phyloP scores from a whole-genome alignment of 2,113 vertebrate genomes.

The Enhydra lutris region DNA sequence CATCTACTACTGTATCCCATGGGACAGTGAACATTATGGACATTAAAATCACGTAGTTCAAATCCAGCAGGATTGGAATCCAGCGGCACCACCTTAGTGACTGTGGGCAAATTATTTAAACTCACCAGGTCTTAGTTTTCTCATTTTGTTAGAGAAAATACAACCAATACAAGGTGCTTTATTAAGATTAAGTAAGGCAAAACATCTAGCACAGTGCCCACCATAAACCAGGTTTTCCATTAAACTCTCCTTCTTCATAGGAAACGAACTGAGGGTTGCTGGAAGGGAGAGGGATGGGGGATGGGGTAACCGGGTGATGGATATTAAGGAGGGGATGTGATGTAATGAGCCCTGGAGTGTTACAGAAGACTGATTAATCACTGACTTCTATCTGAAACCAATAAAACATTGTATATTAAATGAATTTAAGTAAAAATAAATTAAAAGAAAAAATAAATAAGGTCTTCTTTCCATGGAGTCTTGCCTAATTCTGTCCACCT shows the following conservation, averaged over 20 bases:
- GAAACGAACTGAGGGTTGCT: not conserved
- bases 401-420: not conserved
- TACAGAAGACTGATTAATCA: not conserved
- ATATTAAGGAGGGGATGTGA: too few species aligned
- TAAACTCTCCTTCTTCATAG: not conserved
- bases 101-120: not conserved
- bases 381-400: not conserved
- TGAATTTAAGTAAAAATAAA: not conserved
- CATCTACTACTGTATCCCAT: not conserved
- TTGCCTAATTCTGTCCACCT: not conserved
- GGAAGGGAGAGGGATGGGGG: not conserved
- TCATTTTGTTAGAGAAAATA: not conserved
- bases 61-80: not conserved
- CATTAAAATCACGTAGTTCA: not conserved
- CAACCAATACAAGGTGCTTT: not conserved
- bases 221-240: not conserved
- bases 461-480: not conserved
- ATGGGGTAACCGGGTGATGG: not conserved
- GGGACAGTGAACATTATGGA: not conserved
- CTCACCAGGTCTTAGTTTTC: not conserved
- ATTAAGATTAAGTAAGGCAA: not conserved
- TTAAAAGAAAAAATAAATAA: not conserved
- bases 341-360: not conserved
- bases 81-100: not conserved
- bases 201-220: not conserved